These are phyloP conservation scores for Phymatocera aterrima DNA, from an alignment of 2,888 invertebrate species.

Conservation along the genomic window DNA sequence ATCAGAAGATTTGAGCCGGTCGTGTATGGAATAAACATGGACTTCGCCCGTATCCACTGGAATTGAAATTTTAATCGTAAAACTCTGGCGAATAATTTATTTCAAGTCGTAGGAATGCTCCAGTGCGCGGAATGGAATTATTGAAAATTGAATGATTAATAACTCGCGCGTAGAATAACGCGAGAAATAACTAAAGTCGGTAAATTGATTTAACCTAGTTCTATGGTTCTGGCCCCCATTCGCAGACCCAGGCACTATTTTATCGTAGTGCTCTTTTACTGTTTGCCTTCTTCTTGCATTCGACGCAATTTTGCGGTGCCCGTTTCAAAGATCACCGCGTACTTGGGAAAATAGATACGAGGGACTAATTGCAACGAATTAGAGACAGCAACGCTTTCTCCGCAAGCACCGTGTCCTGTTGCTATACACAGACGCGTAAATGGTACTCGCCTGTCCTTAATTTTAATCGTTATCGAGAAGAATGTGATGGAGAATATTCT, in stretches of 20 bases:
- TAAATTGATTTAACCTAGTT: constrained; percentile 35
- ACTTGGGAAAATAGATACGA: neutral
- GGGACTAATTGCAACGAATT: no score
- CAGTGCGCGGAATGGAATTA: neutral
- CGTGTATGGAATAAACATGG: neutral
- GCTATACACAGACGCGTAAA: no score
- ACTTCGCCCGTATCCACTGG: neutral
- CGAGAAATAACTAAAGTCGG: neutral
- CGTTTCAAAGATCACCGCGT: neutral
- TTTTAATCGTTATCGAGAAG: no score
- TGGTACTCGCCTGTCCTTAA: no score
- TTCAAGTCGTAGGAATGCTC: neutral
- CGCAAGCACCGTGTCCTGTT: no score
- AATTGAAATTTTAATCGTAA: neutral
- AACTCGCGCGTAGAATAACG: constrained; percentile 9
- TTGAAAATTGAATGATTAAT: constrained; percentile 22
- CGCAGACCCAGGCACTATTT: neutral
- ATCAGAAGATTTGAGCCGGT: neutral
- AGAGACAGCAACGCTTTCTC: no score
- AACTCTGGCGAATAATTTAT: neutral
- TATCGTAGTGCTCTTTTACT: neutral
- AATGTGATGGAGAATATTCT: no score
- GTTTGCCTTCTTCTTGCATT: neutral
- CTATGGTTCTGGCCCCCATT: no score
- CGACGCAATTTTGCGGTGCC: neutral